Evolutionary conservation across 2,888 invertebrate species (phyloP).

Genomic region (Phania funesta): DNA sequence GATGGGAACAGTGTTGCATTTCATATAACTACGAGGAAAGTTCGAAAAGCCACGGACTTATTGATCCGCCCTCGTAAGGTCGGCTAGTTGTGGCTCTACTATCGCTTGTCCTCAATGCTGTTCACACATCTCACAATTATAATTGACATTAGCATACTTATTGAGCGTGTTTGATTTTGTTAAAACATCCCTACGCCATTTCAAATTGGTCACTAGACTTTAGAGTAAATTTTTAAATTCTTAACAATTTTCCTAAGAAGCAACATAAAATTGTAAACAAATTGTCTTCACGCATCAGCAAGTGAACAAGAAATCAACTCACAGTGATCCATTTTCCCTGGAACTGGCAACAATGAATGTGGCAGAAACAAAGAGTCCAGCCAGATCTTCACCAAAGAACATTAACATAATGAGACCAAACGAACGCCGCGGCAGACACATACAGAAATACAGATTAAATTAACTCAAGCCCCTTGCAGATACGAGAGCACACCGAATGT

Average conservation of each 20-base stretch:
- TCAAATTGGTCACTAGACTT: background rate
- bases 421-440: background rate
- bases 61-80: no score
- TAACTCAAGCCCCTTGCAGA: background rate
- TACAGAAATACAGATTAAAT: slow-evolving; percentile 8
- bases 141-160: no score
- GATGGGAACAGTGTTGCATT: no score
- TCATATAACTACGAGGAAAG: no score
- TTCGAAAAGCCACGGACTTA: no score
- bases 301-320: slow-evolving; percentile 8
- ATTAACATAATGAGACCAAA: slow-evolving; percentile 65
- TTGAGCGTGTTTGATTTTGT: background rate
- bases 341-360: slow-evolving; percentile 5
- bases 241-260: slow-evolving; percentile 70
- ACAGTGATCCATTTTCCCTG: background rate
- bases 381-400: slow-evolving; percentile 43
- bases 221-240: background rate
- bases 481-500: slow-evolving; percentile 30
- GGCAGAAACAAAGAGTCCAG: background rate
- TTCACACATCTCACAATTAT: no score
- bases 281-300: slow-evolving; percentile 78
- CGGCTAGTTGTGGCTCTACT: no score
- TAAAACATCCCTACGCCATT: background rate
- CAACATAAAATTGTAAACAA: slow-evolving; percentile 78
- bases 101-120: no score